phyloP scores from a whole-genome alignment of 1,140 invertebrate genomes.

The Brachionus angularis region DNA sequence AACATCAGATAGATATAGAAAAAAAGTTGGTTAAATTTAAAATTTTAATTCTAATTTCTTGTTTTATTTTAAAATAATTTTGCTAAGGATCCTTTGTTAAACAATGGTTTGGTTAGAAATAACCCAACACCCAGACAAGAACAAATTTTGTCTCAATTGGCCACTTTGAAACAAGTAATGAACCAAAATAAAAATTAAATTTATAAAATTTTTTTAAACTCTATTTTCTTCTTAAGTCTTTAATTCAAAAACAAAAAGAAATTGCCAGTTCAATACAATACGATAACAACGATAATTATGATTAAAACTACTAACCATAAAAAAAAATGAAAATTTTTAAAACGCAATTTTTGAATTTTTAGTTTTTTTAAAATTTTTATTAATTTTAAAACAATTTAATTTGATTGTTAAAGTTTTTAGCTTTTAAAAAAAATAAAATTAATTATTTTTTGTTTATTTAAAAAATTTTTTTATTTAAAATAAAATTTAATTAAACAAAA shows the following conservation, averaged over 20 bases:
- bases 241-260: conserved; percentile 30
- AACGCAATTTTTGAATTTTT: too few species aligned
- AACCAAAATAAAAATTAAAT: background rate
- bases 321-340: too few species aligned
- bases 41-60: background rate
- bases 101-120: conserved; percentile 51
- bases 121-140: conserved; percentile 54
- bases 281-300: conserved; percentile 10
- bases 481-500: too few species aligned
- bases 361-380: too few species aligned
- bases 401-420: too few species aligned
- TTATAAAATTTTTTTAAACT: background rate
- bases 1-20: background rate
- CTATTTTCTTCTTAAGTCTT: background rate
- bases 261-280: conserved; percentile 3
- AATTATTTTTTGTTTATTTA: too few species aligned
- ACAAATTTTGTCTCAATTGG: conserved; percentile 53
- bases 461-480: too few species aligned
- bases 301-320: too few species aligned
- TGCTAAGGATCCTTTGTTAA: conserved; percentile 51
- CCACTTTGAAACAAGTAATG: conserved; percentile 51
- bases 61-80: conserved; percentile 10
- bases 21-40: background rate
- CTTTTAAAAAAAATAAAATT: too few species aligned
- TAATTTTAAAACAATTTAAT: too few species aligned